phyloP scores from a whole-genome alignment of 2,113 vertebrate genomes.

The Sebastes schlegelii region DNA sequence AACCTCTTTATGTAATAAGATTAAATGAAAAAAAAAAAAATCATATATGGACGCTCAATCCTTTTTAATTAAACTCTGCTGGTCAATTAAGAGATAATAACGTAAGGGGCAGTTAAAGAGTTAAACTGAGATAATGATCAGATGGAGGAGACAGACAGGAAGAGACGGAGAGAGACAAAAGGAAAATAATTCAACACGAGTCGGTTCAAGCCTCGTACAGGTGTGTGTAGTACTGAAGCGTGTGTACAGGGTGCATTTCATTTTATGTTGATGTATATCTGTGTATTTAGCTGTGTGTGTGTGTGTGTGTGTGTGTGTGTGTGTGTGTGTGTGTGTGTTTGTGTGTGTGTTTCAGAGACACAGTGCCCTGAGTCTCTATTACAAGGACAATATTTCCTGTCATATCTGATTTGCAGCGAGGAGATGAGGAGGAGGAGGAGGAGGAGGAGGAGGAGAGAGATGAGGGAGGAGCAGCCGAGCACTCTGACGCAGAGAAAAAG shows the following conservation, averaged over 20 bases:
- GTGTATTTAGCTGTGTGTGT: slow-evolving; percentile 11
- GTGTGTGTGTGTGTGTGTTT: slow-evolving; percentile 7
- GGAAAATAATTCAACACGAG: slow-evolving; percentile 5
- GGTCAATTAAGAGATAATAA: slow-evolving; percentile 1
- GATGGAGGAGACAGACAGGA: not conserved
- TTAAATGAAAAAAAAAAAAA: not conserved
- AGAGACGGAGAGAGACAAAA: not conserved
- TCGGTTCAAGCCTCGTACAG: not conserved
- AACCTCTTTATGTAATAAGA: not conserved
- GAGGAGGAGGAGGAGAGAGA: not conserved
- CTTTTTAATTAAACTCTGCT: slow-evolving; percentile 23
- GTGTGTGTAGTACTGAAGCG: not conserved
- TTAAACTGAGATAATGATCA: slow-evolving; percentile 1
- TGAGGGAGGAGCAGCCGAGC: not conserved
- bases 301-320: slow-evolving; percentile 7
- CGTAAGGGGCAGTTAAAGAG: not conserved
- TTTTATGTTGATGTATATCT: slow-evolving; percentile 42
- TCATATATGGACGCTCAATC: not conserved
- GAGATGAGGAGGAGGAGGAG: not conserved
- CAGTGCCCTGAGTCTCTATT: slow-evolving; percentile 49
- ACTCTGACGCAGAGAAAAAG: not conserved
- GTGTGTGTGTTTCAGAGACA: slow-evolving; percentile 24
- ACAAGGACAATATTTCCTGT: slow-evolving; percentile 69
- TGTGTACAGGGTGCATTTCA: slow-evolving; percentile 11
- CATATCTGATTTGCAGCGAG: slow-evolving; percentile 62